Percentiles rank a stretch among this genome's conserved stretches.
Evolutionary conservation across 1,140 invertebrate genomes (phyloP).

Genomic region (Pseudoatta argentina): DNA sequence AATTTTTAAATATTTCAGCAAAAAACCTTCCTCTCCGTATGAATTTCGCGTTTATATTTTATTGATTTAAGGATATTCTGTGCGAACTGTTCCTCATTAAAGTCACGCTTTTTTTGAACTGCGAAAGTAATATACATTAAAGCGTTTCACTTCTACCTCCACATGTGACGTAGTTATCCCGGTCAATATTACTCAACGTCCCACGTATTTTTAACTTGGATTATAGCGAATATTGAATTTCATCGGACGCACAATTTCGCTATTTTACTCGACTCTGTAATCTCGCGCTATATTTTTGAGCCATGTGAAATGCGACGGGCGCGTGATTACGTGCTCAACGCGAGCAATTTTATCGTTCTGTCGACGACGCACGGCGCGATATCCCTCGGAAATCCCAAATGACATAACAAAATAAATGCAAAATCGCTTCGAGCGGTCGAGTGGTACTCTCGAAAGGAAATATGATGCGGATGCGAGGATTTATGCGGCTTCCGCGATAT

Average conservation of each 20-base stretch:
- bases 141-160: background rate
- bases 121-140: background rate
- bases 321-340: constrained; percentile 70
- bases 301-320: constrained; percentile 35
- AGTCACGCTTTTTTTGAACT: background rate
- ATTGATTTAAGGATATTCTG: background rate
- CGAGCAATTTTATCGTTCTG: constrained; percentile 65
- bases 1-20: too few species aligned
- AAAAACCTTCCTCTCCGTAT: too few species aligned
- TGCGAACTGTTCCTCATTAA: background rate
- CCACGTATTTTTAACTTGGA: constrained; percentile 31
- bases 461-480: constrained; percentile 75
- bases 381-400: constrained; percentile 68
- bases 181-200: background rate
- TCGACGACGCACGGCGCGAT: constrained; percentile 17
- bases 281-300: constrained; percentile 50
- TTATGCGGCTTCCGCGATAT: constrained; percentile 67
- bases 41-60: background rate
- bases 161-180: background rate
- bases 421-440: constrained; percentile 72
- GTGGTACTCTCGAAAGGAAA: constrained; percentile 74
- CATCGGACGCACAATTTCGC: constrained; percentile 20
- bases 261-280: constrained; percentile 46
- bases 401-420: constrained; percentile 77
- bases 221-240: constrained; percentile 29